These are phyloP conservation scores for Drosophila fulvimacula DNA, from an alignment of 2,888 invertebrate species.

Conservation along the genomic window DNA sequence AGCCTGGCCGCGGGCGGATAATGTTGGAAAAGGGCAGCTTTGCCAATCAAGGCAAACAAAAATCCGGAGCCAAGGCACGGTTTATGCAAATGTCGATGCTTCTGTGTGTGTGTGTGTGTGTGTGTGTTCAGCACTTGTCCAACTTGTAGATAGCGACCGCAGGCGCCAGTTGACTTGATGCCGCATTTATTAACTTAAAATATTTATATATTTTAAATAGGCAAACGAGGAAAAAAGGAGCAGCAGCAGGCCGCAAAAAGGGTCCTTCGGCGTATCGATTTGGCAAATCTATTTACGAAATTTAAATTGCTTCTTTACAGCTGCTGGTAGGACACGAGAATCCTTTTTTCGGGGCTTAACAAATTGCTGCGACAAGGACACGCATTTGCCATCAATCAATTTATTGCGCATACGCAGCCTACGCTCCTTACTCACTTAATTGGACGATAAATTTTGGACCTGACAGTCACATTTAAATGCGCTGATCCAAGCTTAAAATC, in stretches of 20 bases:
- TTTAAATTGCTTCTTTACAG: slow-evolving; percentile 67
- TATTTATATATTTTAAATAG: slow-evolving; percentile 73
- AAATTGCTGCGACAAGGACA: slow-evolving; percentile 51
- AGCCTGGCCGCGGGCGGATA: slow-evolving; percentile 36
- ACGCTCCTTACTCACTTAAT: slow-evolving; percentile 47
- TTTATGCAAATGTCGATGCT: slow-evolving; percentile 67
- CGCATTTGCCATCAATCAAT: slow-evolving; percentile 64
- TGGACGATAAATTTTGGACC: slow-evolving; percentile 53
- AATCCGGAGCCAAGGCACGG: slow-evolving; percentile 30
- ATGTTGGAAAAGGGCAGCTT: slow-evolving; percentile 54
- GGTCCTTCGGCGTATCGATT: slow-evolving; percentile 51
- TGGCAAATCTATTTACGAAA: slow-evolving; percentile 50
- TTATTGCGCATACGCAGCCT: slow-evolving; percentile 42
- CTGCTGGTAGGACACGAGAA: slow-evolving; percentile 44
- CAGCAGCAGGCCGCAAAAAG: slow-evolving; percentile 20
- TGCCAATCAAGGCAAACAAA: slow-evolving; percentile 39
- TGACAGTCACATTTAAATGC: slow-evolving; percentile 30
- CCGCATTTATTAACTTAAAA: slow-evolving; percentile 75
- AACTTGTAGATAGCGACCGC: slow-evolving; percentile 35
- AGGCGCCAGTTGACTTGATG: slow-evolving; percentile 49
- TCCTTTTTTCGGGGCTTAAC: slow-evolving; percentile 25
- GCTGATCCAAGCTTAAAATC: slow-evolving; percentile 10
- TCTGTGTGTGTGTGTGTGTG: slow-evolving; percentile 8
- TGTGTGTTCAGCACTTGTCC: slow-evolving; percentile 53
- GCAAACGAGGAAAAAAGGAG: slow-evolving; percentile 12